Conservation (phyloP, 2,113 vertebrate genomes). For the Dascyllus trimaculatus region DNA sequence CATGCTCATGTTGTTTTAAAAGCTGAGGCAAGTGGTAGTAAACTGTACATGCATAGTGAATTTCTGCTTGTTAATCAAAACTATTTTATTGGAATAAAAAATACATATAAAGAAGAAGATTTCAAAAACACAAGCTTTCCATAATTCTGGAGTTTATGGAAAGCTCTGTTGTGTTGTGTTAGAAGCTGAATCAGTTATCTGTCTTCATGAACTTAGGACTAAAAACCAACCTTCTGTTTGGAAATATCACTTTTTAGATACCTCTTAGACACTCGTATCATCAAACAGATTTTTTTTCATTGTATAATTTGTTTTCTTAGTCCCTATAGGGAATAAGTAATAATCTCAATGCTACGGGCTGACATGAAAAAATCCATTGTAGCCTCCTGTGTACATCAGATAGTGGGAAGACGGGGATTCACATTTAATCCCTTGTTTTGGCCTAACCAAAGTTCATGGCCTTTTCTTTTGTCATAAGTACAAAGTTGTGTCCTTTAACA, state of each 20-base stretch:
- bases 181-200: slow-evolving; percentile 7
- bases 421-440: slow-evolving; percentile 11
- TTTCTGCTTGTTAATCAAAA: too few species aligned
- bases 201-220: neutral
- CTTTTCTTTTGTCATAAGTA: slow-evolving; percentile 42
- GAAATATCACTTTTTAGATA: neutral
- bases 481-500: slow-evolving; percentile 15
- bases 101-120: too few species aligned
- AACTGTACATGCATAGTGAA: too few species aligned
- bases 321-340: neutral
- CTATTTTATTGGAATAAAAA: too few species aligned
- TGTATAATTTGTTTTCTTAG: slow-evolving; percentile 11
- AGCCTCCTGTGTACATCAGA: neutral
- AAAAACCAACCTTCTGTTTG: neutral
- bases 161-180: neutral
- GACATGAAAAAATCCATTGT: slow-evolving; percentile 19
- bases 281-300: neutral
- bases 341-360: slow-evolving; percentile 2
- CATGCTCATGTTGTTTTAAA: too few species aligned
- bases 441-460: slow-evolving; percentile 29
- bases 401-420: slow-evolving; percentile 41
- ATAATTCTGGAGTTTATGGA: too few species aligned
- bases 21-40: too few species aligned
- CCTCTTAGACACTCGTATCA: neutral
- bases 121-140: too few species aligned